Evolutionary conservation across 2,113 vertebrate genomes (phyloP).

Genomic region (Pedetes capensis): DNA sequence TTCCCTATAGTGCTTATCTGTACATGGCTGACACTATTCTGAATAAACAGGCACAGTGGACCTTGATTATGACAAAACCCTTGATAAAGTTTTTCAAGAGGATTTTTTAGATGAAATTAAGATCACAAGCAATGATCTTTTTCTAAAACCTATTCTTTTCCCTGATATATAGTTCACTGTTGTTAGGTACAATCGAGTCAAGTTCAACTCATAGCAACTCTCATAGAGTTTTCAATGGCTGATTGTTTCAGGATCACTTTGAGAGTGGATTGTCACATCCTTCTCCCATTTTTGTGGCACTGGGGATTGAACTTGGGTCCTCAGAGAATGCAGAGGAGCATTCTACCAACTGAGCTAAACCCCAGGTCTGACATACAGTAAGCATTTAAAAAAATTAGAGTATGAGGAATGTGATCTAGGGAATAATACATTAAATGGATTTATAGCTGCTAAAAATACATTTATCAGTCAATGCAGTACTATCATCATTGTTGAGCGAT

Average conservation of each 20-base stretch:
- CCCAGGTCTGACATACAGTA: not conserved
- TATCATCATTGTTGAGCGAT: not conserved
- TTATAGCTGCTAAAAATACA: not conserved
- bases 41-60: not conserved
- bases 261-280: no score
- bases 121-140: not conserved
- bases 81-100: not conserved
- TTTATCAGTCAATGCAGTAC: not conserved
- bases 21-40: not conserved
- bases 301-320: no score
- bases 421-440: not conserved
- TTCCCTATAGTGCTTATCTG: not conserved
- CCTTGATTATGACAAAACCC: not conserved
- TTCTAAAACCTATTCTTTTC: not conserved
- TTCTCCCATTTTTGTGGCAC: no score
- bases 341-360: no score
- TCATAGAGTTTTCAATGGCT: no score
- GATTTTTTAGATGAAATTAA: slow-evolving; percentile 15
- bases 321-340: no score
- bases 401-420: not conserved
- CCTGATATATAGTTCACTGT: not conserved
- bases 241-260: no score
- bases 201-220: no score
- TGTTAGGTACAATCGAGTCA: no score
- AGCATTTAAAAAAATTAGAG: not conserved